Conservation (phyloP, 2,888 invertebrate species). For the Volucella inanis region DNA sequence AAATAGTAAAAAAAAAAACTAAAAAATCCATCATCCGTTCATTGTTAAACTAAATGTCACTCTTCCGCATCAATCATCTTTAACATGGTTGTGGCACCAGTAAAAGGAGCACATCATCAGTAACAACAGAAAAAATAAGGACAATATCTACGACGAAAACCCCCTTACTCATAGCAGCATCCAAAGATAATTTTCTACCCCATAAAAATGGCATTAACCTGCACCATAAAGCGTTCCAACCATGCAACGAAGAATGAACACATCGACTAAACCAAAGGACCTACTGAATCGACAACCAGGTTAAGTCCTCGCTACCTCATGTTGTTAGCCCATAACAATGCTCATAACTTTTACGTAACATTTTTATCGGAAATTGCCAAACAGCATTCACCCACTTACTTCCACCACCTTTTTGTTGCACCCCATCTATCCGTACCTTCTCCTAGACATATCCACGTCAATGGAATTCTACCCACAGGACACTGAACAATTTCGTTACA, state of each 20-base stretch:
- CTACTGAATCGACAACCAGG: conserved; percentile 46
- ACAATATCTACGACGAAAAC: conserved; percentile 10
- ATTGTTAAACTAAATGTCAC: conserved; percentile 37
- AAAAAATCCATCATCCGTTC: not conserved
- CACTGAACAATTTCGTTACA: conserved; percentile 76
- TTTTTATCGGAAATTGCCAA: conserved; percentile 75
- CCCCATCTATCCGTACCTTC: not conserved
- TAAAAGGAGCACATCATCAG: not conserved
- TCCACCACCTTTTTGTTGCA: conserved; percentile 28
- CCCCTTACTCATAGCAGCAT: conserved; percentile 13
- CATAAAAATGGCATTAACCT: conserved; percentile 74
- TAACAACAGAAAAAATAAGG: not conserved
- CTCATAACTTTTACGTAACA: conserved; percentile 75
- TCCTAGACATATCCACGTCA: conserved; percentile 27
- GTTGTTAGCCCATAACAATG: conserved; percentile 75
- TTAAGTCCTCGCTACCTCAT: conserved; percentile 70
- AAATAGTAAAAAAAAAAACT: not conserved
- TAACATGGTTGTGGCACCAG: conserved; percentile 3
- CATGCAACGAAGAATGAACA: conserved; percentile 47
- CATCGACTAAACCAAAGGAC: conserved; percentile 17
- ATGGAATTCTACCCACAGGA: conserved; percentile 72
- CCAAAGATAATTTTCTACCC: conserved; percentile 72
- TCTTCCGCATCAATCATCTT: conserved; percentile 68
- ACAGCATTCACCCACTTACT: conserved; percentile 72
- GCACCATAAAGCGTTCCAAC: conserved; percentile 67